Percentiles rank a stretch among this genome's conserved stretches.
phyloP scores from a whole-genome alignment of 1,140 invertebrate species.

The Akabosia matsudoensis region DNA sequence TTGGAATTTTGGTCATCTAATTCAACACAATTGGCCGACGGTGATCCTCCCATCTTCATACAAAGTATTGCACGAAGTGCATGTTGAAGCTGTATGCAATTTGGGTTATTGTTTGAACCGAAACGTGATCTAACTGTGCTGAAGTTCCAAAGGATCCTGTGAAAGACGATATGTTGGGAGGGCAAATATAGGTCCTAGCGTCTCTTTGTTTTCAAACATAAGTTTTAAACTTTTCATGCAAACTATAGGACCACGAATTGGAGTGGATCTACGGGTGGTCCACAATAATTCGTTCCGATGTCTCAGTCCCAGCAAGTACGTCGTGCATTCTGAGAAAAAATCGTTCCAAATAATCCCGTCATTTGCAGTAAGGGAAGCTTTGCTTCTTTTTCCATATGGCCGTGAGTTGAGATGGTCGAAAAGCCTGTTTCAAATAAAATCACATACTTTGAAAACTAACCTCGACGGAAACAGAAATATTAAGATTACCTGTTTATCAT shows the following conservation, averaged over 20 bases:
- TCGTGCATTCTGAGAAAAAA: not conserved
- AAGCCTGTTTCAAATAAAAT: not conserved
- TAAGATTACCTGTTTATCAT: not conserved
- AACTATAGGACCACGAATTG: not conserved
- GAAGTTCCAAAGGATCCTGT: slow-evolving; percentile 47
- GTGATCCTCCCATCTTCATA: not conserved
- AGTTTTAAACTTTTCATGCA: not conserved
- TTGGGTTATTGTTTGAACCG: slow-evolving; percentile 44
- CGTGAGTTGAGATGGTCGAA: slow-evolving; percentile 7
- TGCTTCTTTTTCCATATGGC: not conserved
- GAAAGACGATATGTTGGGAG: slow-evolving; percentile 39
- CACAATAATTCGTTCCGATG: not conserved
- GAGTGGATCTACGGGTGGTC: not conserved
- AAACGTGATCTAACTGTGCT: slow-evolving; percentile 25
- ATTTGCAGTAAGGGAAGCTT: not conserved
- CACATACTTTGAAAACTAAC: too few relatives aligned
- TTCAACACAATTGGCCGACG: not conserved
- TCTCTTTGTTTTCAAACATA: not conserved
- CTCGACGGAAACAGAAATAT: too few relatives aligned
- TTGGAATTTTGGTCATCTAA: not conserved
- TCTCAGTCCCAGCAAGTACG: not conserved
- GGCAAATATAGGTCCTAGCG: too few relatives aligned
- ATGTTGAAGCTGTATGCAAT: slow-evolving; percentile 35
- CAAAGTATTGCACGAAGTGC: not conserved
- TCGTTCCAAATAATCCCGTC: not conserved